Evolutionary conservation across 1,140 invertebrate genomes (phyloP), one percentile per base, ranked within the genome.

Genomic region (Apolygus lucorum): DNA sequence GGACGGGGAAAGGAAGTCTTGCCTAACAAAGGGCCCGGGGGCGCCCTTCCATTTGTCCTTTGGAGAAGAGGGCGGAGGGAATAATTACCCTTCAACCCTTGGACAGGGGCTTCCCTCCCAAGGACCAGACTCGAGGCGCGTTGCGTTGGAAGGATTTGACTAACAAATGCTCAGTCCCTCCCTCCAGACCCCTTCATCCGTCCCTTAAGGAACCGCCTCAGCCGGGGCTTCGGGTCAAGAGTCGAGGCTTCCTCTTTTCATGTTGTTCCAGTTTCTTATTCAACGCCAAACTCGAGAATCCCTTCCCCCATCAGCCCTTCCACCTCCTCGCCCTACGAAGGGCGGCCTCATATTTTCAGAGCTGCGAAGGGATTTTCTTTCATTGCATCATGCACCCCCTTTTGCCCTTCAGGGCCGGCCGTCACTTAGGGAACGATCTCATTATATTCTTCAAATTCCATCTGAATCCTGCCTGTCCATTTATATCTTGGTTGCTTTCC

Each of bases 1-100:
- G 54, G 54, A 59, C 22, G 54, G 22, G 54, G 54, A 59, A 59
- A 59, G 54, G 54, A 59, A 59, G 54, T 59, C 54, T 59, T 59
- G 54, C 54, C 54, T 59, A 59, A 59, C 54, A 59, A 59, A 59
- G 54, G 22, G 54, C 54, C 22, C 22, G 54, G 54, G 54, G 11
- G 22, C 22, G 54, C 54, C 54, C 54, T 59, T 59, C 54, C 54
- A 59, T 59, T 59, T 24, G 54, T 59, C 54, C 54, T 59, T 22
- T 59, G 4, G 54, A 17, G 54, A 17, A 59, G 54, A 22, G 54
- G 54, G 22, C 11, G 54, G 22, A 22, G 54, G 54, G 54, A 59
- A 59, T 59, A 59, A 59, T 59, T 59, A 59, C 54, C 54, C 54
- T 59, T 59, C 54, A 59, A 59, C 54, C 54, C 54, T 59, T 59